Conservation (phyloP, 2,113 vertebrate genomes). For the Glaucomys volans region DNA sequence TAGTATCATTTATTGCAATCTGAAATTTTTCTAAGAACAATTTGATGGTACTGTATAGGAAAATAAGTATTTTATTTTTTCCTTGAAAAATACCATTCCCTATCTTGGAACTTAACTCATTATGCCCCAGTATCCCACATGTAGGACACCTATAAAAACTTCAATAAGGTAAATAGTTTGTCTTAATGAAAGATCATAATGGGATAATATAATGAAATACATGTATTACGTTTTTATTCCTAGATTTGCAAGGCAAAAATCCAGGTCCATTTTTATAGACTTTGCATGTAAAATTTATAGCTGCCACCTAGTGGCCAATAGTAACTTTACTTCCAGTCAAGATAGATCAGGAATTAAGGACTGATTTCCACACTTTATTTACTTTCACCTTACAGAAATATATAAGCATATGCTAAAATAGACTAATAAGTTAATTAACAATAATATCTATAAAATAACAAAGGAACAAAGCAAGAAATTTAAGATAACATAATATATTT, state of each 20-base stretch:
- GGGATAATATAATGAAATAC: background rate
- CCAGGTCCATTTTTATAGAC: background rate
- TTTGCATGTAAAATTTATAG: background rate
- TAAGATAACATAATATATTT: background rate
- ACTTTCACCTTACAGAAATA: background rate
- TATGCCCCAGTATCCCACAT: too few relatives aligned
- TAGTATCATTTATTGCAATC: background rate
- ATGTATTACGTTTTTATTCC: conserved; percentile 22
- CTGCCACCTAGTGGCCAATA: conserved; percentile 70
- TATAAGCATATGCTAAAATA: conserved; percentile 12
- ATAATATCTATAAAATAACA: background rate
- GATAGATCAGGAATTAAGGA: background rate
- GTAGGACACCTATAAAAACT: too few relatives aligned
- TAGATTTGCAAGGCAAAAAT: conserved; percentile 1
- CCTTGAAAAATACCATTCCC: background rate
- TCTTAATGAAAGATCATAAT: too few relatives aligned
- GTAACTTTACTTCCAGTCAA: background rate
- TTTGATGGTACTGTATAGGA: background rate
- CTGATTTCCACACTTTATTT: background rate
- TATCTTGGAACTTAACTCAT: background rate
- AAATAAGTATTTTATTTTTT: conserved; percentile 39
- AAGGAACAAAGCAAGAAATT: background rate
- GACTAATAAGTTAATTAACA: background rate
- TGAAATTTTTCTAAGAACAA: conserved; percentile 3
- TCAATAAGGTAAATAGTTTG: too few relatives aligned